Percentiles rank a stretch among this genome's conserved stretches.
These are phyloP conservation scores for Furcula furcula DNA, from an alignment of 2,888 invertebrate species.

Conservation along the genomic window DNA sequence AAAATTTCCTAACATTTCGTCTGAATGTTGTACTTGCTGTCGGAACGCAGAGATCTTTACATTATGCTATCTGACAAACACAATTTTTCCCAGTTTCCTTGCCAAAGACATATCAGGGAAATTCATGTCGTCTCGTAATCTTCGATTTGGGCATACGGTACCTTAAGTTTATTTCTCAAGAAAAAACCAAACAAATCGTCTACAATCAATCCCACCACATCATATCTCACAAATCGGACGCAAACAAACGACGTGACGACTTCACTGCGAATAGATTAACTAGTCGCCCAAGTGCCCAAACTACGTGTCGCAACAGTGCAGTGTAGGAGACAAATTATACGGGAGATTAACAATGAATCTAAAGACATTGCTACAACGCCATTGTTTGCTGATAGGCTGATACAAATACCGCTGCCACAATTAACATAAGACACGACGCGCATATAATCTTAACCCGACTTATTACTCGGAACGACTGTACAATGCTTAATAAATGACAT, in stretches of 20 bases:
- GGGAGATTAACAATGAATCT: slow-evolving; percentile 54
- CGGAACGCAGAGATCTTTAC: no score
- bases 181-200: not conserved
- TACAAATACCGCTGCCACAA: slow-evolving; percentile 40
- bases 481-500: no score
- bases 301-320: slow-evolving; percentile 28
- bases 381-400: slow-evolving; percentile 48
- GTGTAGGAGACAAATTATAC: slow-evolving; percentile 67
- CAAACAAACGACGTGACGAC: slow-evolving; percentile 3
- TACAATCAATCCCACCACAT: not conserved
- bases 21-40: no score
- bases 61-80: no score
- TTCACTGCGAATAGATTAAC: slow-evolving; percentile 20
- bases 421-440: slow-evolving; percentile 28
- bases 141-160: no score
- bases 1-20: no score
- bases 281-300: slow-evolving; percentile 13
- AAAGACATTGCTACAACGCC: slow-evolving; percentile 45
- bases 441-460: slow-evolving; percentile 2
- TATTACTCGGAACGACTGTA: no score
- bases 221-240: slow-evolving; percentile 6
- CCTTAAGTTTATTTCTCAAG: no score
- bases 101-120: no score
- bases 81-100: no score
- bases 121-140: no score